A percentile compares a stretch with the other conserved stretches of the same genome.
phyloP scores from a whole-genome alignment of 2,797 vertebrate genomes.

The Cynopterus sphinx region DNA sequence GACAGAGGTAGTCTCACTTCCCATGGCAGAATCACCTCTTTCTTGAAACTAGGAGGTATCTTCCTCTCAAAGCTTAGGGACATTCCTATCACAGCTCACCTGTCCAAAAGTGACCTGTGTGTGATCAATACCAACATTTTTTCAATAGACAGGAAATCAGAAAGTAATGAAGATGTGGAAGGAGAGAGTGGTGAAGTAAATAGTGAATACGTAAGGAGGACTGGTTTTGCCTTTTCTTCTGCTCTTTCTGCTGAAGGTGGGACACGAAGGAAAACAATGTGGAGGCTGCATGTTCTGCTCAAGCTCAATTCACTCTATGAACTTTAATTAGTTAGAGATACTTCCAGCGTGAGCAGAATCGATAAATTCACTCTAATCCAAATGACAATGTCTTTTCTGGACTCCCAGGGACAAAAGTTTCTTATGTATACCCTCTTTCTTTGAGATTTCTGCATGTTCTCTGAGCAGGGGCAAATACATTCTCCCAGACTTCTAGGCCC shows the following conservation, averaged over 20 bases:
- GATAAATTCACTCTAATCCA: not conserved
- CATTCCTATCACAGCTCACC: fast-evolving
- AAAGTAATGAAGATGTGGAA: no score
- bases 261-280: not conserved
- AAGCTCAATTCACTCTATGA: not conserved
- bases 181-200: not conserved
- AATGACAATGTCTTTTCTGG: not conserved
- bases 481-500: not conserved
- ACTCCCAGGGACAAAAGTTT: not conserved
- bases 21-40: fast-evolving
- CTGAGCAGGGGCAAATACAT: not conserved
- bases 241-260: not conserved
- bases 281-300: not conserved
- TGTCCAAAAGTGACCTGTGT: fast-evolving
- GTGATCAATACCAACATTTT: fast-evolving
- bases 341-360: not conserved
- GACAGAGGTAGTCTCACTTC: not conserved
- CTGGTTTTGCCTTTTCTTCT: not conserved
- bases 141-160: not conserved
- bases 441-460: not conserved
- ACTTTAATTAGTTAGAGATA: not conserved
- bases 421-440: not conserved
- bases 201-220: fast-evolving
- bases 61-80: not conserved
- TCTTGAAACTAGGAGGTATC: no score